Evolutionary conservation across 2,888 invertebrate species (phyloP), one percentile per base, ranked within the genome.

Genomic region (Andrena camellia): DNA sequence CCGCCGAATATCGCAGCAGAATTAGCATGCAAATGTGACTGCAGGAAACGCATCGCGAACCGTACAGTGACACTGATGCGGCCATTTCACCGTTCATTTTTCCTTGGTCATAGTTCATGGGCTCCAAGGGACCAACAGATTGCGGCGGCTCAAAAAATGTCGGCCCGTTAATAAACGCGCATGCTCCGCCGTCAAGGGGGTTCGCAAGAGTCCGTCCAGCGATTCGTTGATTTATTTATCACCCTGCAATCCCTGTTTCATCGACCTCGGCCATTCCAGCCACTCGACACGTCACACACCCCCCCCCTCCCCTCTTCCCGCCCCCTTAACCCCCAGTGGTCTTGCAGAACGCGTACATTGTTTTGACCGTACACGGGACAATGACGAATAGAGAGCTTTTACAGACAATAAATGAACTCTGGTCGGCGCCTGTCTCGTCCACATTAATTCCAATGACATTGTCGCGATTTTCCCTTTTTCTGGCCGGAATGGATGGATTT

Each of bases 341-440:
- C 82, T 74, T 67, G 69, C 63, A 63, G 73, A 87, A 85, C 75
- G 67, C 79, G 69, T 76, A 78, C 83, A 78, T 81, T 70, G 86
- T 87, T 81, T 71, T 69, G 69, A 64, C 64, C 74, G 70, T 81
- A 79, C 59, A 69, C 68, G 70, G 69, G 87, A 86, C 87, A 87
- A 82, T 80, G 85, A 88, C 79, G 83, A 86, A 88, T 75, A 83
- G 74, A 83, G 67, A 75, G 85, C 78, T 88, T 88, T 86, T 85
- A 83, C 82, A 66, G 67, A 63, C 78, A 81, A 88, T 85, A 88
- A 88, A 88, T 88, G 85, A 84, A 83, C 79, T 80, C 68, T 26
- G 76, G 54, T 63, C 76, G 50, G 23, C 62, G 52, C 70, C 70
- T 66, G 76, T 66, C 74, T 73, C 68, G 77, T 50, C 57, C 75